Conservation (phyloP, 2,888 invertebrate genomes). For the Ormyrus pomaceus region DNA sequence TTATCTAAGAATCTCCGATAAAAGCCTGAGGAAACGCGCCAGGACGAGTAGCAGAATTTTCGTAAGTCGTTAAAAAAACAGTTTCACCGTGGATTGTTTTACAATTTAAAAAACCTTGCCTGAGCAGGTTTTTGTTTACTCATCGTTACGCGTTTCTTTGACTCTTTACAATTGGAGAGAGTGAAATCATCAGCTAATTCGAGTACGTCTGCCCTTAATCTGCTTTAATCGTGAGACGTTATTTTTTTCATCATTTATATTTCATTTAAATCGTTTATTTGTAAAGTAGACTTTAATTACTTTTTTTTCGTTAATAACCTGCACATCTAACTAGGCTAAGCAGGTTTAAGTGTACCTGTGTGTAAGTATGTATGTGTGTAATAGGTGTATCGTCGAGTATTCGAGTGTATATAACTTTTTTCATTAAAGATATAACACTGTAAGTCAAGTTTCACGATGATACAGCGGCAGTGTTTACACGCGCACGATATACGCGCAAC, state of each 20-base stretch:
- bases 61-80: background rate
- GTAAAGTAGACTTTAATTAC: slow-evolving; percentile 53
- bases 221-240: slow-evolving; percentile 28
- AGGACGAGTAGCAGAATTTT: slow-evolving; percentile 51
- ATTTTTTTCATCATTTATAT: slow-evolving; percentile 1
- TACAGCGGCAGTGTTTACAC: slow-evolving; percentile 54
- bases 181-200: slow-evolving; percentile 50
- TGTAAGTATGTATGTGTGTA: slow-evolving; percentile 23
- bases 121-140: slow-evolving; percentile 42
- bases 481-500: slow-evolving; percentile 32
- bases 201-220: slow-evolving; percentile 40
- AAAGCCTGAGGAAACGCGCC: slow-evolving; percentile 55
- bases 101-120: slow-evolving; percentile 44
- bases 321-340: slow-evolving; percentile 56
- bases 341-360: slow-evolving; percentile 43
- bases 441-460: slow-evolving; percentile 52
- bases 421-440: slow-evolving; percentile 49
- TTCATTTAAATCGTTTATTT: slow-evolving; percentile 46
- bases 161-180: slow-evolving; percentile 48
- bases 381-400: slow-evolving; percentile 12
- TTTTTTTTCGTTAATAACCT: slow-evolving; percentile 50
- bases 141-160: slow-evolving; percentile 57
- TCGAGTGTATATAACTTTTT: slow-evolving; percentile 27
- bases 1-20: slow-evolving; percentile 52
- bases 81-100: slow-evolving; percentile 12